phyloP scores from a whole-genome alignment of 2,888 invertebrate genomes.

The Sesamia inferens region DNA sequence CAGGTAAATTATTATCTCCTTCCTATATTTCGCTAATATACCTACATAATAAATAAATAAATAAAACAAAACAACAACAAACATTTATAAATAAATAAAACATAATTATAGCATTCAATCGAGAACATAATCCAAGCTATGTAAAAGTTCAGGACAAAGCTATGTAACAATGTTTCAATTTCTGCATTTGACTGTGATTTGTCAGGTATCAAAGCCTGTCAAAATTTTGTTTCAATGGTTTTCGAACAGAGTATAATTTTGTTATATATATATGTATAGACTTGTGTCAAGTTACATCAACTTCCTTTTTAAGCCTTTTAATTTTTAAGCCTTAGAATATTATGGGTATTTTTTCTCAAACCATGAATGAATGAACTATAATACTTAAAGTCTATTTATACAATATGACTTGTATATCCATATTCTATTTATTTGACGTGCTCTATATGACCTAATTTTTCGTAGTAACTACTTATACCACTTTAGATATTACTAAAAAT shows the following conservation, averaged over 20 bases:
- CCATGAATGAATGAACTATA: neutral
- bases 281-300: too few species aligned
- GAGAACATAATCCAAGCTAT: neutral
- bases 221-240: neutral
- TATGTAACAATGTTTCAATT: neutral
- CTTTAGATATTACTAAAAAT: neutral
- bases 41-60: too few species aligned
- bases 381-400: neutral
- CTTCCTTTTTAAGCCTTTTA: slow-evolving; percentile 4
- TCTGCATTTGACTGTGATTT: neutral
- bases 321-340: neutral
- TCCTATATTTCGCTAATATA: neutral
- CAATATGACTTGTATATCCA: neutral
- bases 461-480: neutral
- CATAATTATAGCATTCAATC: neutral
- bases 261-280: neutral
- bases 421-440: slow-evolving; percentile 6
- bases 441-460: slow-evolving; percentile 6
- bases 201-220: neutral
- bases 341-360: neutral
- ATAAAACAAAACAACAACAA: too few species aligned
- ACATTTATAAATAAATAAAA: neutral
- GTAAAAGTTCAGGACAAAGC: neutral
- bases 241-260: neutral
- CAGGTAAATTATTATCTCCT: neutral